Evolutionary conservation across 1,140 invertebrate species (phyloP).

Genomic region (Aphelinus certus): DNA sequence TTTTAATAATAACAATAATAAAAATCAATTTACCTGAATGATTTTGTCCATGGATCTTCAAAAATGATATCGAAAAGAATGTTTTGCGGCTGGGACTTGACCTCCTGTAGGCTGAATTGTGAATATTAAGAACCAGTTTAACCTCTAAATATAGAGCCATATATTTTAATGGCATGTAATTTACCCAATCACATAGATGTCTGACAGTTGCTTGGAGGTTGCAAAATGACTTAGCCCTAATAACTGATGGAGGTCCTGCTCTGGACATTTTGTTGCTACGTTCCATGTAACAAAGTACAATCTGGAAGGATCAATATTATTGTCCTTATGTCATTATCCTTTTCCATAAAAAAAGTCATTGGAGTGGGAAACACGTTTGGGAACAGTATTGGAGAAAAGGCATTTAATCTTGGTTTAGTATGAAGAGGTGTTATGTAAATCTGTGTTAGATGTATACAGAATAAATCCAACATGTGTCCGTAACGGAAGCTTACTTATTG

Average conservation of each 20-base stretch:
- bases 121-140: slow-evolving; percentile 17
- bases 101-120: slow-evolving; percentile 82
- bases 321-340: background rate
- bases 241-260: slow-evolving; percentile 74
- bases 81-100: slow-evolving; percentile 87
- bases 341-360: no score
- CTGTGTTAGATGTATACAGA: no score
- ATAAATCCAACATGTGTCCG: no score
- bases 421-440: no score
- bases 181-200: slow-evolving; percentile 85
- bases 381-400: no score
- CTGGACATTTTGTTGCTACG: slow-evolving; percentile 80
- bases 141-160: background rate
- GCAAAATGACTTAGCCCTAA: slow-evolving; percentile 73
- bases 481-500: no score
- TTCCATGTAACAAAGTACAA: slow-evolving; percentile 86
- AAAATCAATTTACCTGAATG: slow-evolving; percentile 65
- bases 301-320: slow-evolving; percentile 56
- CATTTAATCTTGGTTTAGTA: no score
- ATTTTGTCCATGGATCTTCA: slow-evolving; percentile 85
- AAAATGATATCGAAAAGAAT: slow-evolving; percentile 82
- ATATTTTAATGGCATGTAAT: slow-evolving; percentile 35
- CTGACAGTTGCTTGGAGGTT: slow-evolving; percentile 72
- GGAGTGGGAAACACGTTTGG: no score
- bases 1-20: no score